Conservation (phyloP, 2,888 invertebrate genomes). For the Noctua janthina region DNA sequence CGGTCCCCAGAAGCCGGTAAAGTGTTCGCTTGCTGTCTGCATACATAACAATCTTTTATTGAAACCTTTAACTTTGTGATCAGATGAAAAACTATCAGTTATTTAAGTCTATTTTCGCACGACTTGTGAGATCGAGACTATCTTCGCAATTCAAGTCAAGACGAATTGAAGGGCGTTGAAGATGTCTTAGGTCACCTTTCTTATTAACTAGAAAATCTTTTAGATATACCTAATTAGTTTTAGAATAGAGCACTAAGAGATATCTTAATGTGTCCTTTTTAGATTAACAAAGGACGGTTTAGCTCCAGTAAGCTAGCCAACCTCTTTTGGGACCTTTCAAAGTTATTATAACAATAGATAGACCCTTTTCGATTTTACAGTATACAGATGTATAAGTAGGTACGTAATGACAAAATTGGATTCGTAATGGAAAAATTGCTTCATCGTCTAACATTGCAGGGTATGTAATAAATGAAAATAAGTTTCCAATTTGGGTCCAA, state of each 20-base stretch:
- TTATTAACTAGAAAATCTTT: conserved; percentile 9
- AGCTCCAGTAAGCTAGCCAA: conserved; percentile 25
- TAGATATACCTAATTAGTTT: conserved; percentile 28
- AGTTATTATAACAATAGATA: conserved; percentile 23
- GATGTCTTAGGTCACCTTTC: conserved; percentile 39
- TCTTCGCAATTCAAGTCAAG: conserved; percentile 11
- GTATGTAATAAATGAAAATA: conserved; percentile 37
- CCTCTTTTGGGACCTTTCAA: conserved; percentile 21
- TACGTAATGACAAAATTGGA: conserved; percentile 29
- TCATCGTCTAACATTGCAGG: conserved; percentile 7
- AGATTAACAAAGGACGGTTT: conserved; percentile 35
- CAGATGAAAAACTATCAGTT: conserved; percentile 1
- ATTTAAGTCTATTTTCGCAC: conserved; percentile 12
- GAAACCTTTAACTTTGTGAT: background rate
- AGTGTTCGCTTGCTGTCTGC: conserved; percentile 15
- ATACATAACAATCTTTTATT: conserved; percentile 10
- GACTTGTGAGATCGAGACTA: conserved; percentile 3
- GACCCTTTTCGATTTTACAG: conserved; percentile 29
- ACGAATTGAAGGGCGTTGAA: conserved; percentile 20
- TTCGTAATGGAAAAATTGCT: conserved; percentile 37
- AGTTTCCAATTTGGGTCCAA: conserved; percentile 17
- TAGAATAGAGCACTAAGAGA: conserved; percentile 5
- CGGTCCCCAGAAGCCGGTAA: conserved; percentile 6
- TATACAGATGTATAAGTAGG: background rate
- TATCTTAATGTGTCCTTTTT: conserved; percentile 8